phyloP scores from a whole-genome alignment of 2,888 invertebrate species.

The Acrobasis consociella region DNA sequence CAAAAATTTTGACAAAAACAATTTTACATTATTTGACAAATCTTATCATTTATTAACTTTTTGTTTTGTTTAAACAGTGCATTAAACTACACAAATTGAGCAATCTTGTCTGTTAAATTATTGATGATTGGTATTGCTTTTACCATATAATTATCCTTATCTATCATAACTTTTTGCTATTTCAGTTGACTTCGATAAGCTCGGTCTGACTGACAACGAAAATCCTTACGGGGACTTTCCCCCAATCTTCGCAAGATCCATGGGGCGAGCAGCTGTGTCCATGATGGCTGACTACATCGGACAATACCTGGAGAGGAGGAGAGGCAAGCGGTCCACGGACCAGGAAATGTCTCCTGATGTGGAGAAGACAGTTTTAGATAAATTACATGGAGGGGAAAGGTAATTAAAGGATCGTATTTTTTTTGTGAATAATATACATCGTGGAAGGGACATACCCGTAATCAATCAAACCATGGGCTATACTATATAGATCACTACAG shows the following conservation, averaged over 20 bases:
- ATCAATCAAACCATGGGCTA: no score
- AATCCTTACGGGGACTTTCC: conserved; percentile 92
- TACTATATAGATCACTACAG: no score
- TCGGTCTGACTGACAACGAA: conserved; percentile 94
- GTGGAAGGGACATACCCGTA: no score
- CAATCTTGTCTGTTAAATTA: no score
- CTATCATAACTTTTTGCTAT: conserved; percentile 32
- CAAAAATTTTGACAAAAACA: no score
- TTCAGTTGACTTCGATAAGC: conserved; percentile 92
- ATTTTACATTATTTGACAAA: no score
- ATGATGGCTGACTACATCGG: conserved; percentile 88
- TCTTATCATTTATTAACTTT: no score
- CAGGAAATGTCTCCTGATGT: conserved; percentile 57
- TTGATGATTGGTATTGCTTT: no score
- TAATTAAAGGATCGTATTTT: conserved; percentile 40
- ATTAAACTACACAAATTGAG: no score
- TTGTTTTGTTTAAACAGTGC: no score
- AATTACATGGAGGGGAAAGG: conserved; percentile 91
- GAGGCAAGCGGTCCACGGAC: conserved; percentile 71
- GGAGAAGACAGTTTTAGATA: conserved; percentile 61
- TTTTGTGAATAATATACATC: no score
- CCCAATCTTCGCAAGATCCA: conserved; percentile 88
- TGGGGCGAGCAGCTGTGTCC: conserved; percentile 88
- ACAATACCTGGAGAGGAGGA: conserved; percentile 85
- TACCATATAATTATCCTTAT: no score